Evolutionary conservation across 2,888 invertebrate species (phyloP), one percentile per base, ranked within the genome.

Genomic region (Heliconius cydno): DNA sequence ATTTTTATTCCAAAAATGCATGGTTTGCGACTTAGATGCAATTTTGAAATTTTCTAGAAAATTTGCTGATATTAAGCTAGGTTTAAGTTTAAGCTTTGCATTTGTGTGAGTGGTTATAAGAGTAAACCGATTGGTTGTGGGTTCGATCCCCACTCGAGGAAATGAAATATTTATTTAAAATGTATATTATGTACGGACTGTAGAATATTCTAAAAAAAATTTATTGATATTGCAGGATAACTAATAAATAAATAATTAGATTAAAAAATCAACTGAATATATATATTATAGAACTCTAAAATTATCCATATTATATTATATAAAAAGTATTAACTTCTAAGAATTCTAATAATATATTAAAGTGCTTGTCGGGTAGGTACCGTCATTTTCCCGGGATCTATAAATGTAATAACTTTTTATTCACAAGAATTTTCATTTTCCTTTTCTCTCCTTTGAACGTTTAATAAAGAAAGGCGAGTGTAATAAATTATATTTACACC

Each of bases 401-500:
- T 74, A 68, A 77, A 77, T 77, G 70, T 65, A 79, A 77, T 79
- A 77, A 71, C 57, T 70, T 75, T 79, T 74, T 70, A 74, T 52
- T 70, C 77, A 25, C 65, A 77, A 71, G 71, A 77, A 66, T 79
- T 79, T 78, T 79, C 67, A 66, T 76, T 67, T 80, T 79, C 34
- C 60, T 68, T 76, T 79, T 79, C 63, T 76, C 52, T 79, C 70
- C 63, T 81, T 75, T 74, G 68, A 77, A 63, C 66, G 25, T 25
- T 70, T 79, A 76, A 70, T 79, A 76, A 81, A 79, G 76, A 79
- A 81, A 70, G 73, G 60, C 65, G 65, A 70, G 52, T 41, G 74
- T 79, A 75, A 81, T 76, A 80, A 80, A 78, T 78, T 76, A 68
- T 78, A 79, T 77, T 81, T 75, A 81, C 77, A 79, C 77, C 74